phyloP scores from a whole-genome alignment of 2,113 vertebrate species.

The Pelusios castaneus region DNA sequence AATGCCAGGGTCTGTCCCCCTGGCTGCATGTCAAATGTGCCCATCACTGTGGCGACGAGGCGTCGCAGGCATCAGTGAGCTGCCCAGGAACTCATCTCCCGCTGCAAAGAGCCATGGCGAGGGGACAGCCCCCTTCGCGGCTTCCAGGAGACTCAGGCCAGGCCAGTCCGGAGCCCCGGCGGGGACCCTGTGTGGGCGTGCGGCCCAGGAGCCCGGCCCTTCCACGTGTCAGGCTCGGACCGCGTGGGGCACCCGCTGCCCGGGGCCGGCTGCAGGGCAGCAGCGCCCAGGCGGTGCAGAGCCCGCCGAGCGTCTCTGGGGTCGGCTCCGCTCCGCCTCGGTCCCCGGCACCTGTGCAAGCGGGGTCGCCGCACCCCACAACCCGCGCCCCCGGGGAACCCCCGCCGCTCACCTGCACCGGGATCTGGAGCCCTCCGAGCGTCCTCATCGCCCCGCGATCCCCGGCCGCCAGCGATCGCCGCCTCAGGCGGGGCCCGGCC shows the following conservation, averaged over 20 bases:
- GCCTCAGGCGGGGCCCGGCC: background rate
- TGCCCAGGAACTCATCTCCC: background rate
- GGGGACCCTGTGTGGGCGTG: background rate
- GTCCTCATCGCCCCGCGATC: background rate
- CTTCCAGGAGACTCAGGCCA: no score
- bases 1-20: background rate
- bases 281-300: no score
- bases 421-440: background rate
- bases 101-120: background rate
- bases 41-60: background rate
- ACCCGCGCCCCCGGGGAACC: no score
- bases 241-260: background rate
- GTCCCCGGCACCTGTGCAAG: background rate
- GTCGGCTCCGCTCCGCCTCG: background rate
- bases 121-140: no score
- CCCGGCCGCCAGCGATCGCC: no score
- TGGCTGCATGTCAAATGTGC: background rate
- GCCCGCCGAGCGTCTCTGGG: no score
- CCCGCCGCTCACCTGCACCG: background rate
- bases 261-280: no score
- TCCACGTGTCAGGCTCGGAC: background rate
- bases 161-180: no score
- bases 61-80: no score
- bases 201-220: rapidly evolving
- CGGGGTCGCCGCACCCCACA: background rate